A percentile compares a stretch with the other conserved stretches of the same genome.
phyloP scores from a whole-genome alignment of 1,140 invertebrate genomes.

The Achroia grisella region DNA sequence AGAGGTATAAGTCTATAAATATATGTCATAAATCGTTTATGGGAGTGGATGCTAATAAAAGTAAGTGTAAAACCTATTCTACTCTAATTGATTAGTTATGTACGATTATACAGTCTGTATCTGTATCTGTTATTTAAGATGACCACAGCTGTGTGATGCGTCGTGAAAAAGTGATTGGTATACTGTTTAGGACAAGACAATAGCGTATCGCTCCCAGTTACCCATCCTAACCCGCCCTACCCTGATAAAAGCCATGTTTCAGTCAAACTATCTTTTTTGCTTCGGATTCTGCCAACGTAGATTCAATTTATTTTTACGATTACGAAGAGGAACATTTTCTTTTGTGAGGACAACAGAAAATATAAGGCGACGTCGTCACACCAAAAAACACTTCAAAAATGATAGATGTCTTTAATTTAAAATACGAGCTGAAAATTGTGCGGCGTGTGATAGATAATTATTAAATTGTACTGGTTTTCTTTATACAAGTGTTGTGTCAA shows the following conservation, averaged over 20 bases:
- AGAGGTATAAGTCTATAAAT: too few relatives aligned
- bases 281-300: conserved; percentile 14
- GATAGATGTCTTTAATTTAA: conserved; percentile 28
- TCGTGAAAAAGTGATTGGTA: not conserved
- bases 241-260: conserved; percentile 24
- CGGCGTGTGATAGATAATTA: too few relatives aligned
- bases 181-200: conserved; percentile 7
- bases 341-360: not conserved
- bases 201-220: conserved; percentile 17
- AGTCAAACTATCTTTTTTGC: conserved; percentile 25
- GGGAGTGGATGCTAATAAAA: too few relatives aligned
- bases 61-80: too few relatives aligned
- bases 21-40: too few relatives aligned
- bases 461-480: too few relatives aligned
- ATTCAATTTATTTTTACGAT: conserved; percentile 23
- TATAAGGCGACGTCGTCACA: not conserved
- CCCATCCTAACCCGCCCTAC: conserved; percentile 14
- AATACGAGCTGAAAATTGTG: conserved; percentile 26
- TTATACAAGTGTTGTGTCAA: too few relatives aligned
- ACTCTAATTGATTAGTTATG: too few relatives aligned
- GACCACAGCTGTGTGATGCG: not conserved
- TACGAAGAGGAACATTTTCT: conserved; percentile 5
- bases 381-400: conserved; percentile 7
- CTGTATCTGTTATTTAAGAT: too few relatives aligned
- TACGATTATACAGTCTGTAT: too few relatives aligned